Percentiles rank a stretch among this genome's conserved stretches.
Evolutionary conservation across 1,140 invertebrate species (phyloP).

Genomic region (Stegodyphus dumicola): DNA sequence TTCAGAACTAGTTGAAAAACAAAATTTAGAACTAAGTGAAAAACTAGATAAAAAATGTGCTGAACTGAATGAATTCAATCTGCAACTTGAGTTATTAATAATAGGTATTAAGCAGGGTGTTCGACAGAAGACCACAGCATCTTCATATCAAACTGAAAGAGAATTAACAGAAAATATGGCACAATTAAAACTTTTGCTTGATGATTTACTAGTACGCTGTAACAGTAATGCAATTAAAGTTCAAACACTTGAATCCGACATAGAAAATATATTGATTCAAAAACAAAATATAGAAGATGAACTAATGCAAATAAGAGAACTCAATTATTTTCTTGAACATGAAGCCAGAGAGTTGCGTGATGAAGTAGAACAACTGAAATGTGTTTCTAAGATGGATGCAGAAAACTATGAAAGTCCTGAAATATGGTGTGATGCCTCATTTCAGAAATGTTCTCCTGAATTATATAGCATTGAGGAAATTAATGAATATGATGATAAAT

Average conservation of each 20-base stretch:
- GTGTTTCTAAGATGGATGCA: not conserved
- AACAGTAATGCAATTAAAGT: not conserved
- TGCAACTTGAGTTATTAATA: conserved; percentile 17
- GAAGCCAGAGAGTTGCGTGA: conserved; percentile 32
- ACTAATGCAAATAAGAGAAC: conserved; percentile 47
- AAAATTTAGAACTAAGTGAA: conserved; percentile 37
- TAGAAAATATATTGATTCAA: conserved; percentile 3
- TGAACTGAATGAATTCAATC: conserved; percentile 29
- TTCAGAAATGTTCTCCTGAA: conserved; percentile 3
- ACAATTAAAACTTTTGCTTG: conserved; percentile 5
- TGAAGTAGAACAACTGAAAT: conserved; percentile 48
- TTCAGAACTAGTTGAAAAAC: conserved; percentile 2
- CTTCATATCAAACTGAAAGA: conserved; percentile 5
- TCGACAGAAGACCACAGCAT: not conserved
- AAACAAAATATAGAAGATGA: conserved; percentile 41
- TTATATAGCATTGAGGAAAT: conserved; percentile 54
- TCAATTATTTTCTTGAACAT: conserved; percentile 57
- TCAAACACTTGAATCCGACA: conserved; percentile 7
- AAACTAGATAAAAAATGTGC: conserved; percentile 4
- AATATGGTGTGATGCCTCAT: not conserved
- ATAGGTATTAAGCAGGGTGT: conserved; percentile 5
- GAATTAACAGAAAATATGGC: conserved; percentile 1
- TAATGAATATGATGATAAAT: conserved; percentile 25
- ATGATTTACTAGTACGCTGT: conserved; percentile 1
- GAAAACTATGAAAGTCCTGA: not conserved